A percentile compares a stretch with the other conserved stretches of the same genome.
phyloP scores from a whole-genome alignment of 1,140 invertebrate species.

The Tetramorium alpestre region DNA sequence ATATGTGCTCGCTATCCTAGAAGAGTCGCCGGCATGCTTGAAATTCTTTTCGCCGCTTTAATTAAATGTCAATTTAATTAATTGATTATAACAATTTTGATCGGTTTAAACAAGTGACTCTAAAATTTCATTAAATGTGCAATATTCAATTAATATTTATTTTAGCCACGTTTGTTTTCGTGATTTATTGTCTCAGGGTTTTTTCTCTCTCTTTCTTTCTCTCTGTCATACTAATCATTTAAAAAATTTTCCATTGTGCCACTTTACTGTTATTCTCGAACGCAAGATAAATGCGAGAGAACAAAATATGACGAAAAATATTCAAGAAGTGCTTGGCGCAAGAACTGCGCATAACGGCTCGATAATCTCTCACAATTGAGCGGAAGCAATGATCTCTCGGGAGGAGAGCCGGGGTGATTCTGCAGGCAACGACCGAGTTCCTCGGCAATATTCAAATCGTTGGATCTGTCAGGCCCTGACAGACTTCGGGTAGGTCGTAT shows the following conservation, averaged over 20 bases:
- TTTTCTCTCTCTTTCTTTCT: neutral
- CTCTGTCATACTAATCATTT: neutral
- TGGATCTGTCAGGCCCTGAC: slow-evolving; percentile 45
- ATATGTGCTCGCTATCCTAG: neutral
- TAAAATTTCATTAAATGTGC: neutral
- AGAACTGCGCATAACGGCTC: slow-evolving; percentile 44
- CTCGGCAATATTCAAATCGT: slow-evolving; percentile 67
- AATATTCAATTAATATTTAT: neutral
- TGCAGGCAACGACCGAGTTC: slow-evolving; percentile 63
- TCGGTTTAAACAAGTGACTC: neutral
- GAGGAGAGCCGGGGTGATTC: slow-evolving; percentile 40
- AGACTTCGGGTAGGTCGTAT: slow-evolving; percentile 61
- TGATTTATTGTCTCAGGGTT: neutral
- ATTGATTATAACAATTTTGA: neutral
- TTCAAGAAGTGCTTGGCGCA: neutral
- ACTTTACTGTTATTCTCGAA: neutral
- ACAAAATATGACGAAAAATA: slow-evolving; percentile 10
- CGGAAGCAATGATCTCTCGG: slow-evolving; percentile 63
- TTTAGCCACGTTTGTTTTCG: neutral
- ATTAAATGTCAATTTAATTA: neutral
- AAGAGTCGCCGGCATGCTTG: neutral
- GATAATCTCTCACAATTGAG: slow-evolving; percentile 62
- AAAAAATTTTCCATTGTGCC: neutral
- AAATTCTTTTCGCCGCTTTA: neutral
- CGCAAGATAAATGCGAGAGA: neutral